Base-by-base conservation (phyloP, 2,888 invertebrate species). In the Idaea straminata region DNA sequence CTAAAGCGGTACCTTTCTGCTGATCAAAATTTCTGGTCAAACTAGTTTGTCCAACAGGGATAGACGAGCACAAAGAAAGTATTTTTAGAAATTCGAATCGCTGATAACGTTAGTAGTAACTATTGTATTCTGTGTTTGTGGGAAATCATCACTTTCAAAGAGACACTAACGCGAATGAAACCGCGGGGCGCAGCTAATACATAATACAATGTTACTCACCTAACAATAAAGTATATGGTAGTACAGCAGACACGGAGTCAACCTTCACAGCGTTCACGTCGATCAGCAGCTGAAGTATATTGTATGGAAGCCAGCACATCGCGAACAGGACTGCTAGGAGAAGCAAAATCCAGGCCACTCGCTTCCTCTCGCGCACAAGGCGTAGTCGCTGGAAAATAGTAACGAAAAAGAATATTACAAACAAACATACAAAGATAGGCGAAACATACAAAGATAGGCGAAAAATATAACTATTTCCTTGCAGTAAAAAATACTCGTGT, bases 221-320 rank as follows among this genome's bases (percentile, higher is more conserved):
- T 67, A 96, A 85, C 4, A 96, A 89, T 38, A 96, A 87, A 7
- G 96, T 94, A 80, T 96, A 96, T 0, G 95, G 95, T 64, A 94
- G 77, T 35, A 93, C 82, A n/a, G 86, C 74, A 0, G 87, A 85
- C 35, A 92, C 89, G 0, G 85, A 79, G 34, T 90, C 88, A 13
- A 85, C 85, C 34, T 84, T 73, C 1, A 89, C 87, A 1, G 91
- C 88, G 57, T 93, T 93, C 15, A 95, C 92, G 78, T 96, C 96
- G 5, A 95, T 84, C 63, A 96, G 87, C 15, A 96, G 89, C 77
- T 94, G 94, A 35, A 96, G 87, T 61, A 95, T 94, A 84, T 96
- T 95, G 89, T 96, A 96, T 0, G 96, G 96, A 61, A 96, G 88
- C 96, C 96, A 97, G 85, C 96, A 97, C 5, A 95, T 82, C 0